A percentile compares a stretch with the other conserved stretches of the same genome.
phyloP scores from a whole-genome alignment of 2,797 vertebrate genomes.

The Cygnus olor region DNA sequence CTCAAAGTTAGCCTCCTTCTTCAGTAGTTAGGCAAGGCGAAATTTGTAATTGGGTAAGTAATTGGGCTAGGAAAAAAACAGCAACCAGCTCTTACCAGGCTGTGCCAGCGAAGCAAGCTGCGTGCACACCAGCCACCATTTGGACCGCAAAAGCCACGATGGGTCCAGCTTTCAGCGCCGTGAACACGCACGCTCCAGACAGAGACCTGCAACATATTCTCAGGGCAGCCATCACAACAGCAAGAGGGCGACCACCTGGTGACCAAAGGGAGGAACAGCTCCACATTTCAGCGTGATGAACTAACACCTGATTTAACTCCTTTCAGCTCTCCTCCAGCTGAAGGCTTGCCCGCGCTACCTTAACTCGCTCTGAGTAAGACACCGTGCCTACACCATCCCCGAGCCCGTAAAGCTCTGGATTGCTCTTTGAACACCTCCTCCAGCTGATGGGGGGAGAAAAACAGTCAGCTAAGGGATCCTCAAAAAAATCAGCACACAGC shows the following conservation, averaged over 20 bases:
- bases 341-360: not conserved
- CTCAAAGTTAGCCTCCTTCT: not conserved
- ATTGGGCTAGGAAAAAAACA: not conserved
- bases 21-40: not conserved
- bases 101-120: not conserved
- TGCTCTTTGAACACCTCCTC: not conserved
- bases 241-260: not conserved
- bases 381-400: not conserved
- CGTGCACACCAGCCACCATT: not conserved
- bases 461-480: not conserved
- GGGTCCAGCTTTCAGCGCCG: not conserved
- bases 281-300: fast-evolving
- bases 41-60: not conserved
- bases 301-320: not conserved
- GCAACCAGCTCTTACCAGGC: not conserved
- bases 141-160: fast-evolving
- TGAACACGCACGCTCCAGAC: not conserved
- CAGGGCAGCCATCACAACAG: fast-evolving
- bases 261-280: not conserved
- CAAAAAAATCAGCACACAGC: not conserved
- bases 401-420: not conserved
- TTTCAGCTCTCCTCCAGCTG: not conserved
- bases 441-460: not conserved
- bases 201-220: not conserved
- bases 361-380: not conserved